Base-by-base conservation (phyloP, 1,140 invertebrate genomes). In the honey bee (Apis mellifera) region DNA sequence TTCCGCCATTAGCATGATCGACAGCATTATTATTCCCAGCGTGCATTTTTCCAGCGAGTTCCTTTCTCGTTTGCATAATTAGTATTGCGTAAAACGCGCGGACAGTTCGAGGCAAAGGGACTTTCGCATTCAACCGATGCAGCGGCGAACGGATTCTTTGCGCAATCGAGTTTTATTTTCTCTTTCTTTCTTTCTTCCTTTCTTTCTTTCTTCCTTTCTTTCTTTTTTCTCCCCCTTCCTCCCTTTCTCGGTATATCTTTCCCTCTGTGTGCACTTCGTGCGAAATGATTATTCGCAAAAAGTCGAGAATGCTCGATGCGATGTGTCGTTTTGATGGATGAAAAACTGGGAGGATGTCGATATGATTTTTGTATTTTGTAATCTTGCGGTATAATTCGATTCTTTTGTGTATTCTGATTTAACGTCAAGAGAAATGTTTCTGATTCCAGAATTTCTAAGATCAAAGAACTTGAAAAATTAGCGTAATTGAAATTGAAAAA, bases 1-100 rank as follows among this genome's bases (percentile, higher is more conserved):
- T 82, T 73, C 74, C 82, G 82, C 83, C 85, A 87, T 87, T 86
- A 87, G 77, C 78, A 81, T 87, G 85, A 87, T 87, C 86, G 86
- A 87, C 86, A 87, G 82, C 78, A 83, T 86, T 86, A 87, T 87
- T 87, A 87, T 87, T 87, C 85, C 86, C 59, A 74, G 78, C 86
- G 85, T 86, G 74, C 55, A 80, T 78, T 84, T 84, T 78, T 86
- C 71, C 54, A 65, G 77, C 82, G 62, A 76, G 78, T 75, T 83
- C 82, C 82, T 78, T 78, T 78, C 82, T 83, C 75, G 75, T 83
- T 83, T 77, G 85, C 85, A 81, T 87, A 87, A 87, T 87, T 87
- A 87, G 86, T 66, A 86, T 84, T 86, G 85, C 86, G 86, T 80
- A 86, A 87, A 81, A 84, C 82, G 65, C 79, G 48, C 69, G 62